Evolutionary conservation across 2,113 vertebrate species (phyloP), one percentile per base, ranked within the genome.

Genomic region (Ginglymostoma cirratum): DNA sequence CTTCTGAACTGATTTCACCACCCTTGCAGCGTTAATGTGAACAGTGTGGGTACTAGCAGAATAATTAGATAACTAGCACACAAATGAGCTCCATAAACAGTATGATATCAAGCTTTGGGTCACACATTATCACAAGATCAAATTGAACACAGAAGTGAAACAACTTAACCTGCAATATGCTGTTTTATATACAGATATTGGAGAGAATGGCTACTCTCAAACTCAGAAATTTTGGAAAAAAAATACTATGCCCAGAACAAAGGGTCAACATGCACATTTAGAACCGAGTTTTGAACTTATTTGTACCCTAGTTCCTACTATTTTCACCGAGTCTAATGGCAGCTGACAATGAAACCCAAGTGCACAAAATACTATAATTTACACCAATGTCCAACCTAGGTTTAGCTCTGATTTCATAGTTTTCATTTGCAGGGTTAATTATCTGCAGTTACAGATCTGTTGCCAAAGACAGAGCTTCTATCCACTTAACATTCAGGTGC

Each of bases 211-310:
- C 69, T 72, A 24, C 67, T 48, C 67, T 48, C 94, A 70, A 72
- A 95, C 69, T 95, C 45, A 66, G 67, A 76, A 92, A 15, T 38
- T 70, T 76, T 3, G 66, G 72, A 70, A 70, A 72, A n/a, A 95
- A 52, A 42, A 95, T 72, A 93, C 89, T n/a, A 17, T 95, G 45
- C 69, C 69, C 94, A 95, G 69, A 95, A 95, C 94, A 76, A 76
- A 76, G 94, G 94, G 67, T 95, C 94, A 95, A 95, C 94, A 95
- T 95, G 94, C 94, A 95, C 93, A 94, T 67, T 76, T 52, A 95
- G 66, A 76, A 95, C 94, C 72, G 24, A 95, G 61, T 42, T 95
- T 95, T 70, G 67, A 95, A 95, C 66, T 95, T 67, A 72, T 48
- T 76, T 95, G 45, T 72, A 27, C 69, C 66, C 69, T 95, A 30